Evolutionary conservation across 2,113 vertebrate species (phyloP).

Genomic region (Stigmatopora argus): DNA sequence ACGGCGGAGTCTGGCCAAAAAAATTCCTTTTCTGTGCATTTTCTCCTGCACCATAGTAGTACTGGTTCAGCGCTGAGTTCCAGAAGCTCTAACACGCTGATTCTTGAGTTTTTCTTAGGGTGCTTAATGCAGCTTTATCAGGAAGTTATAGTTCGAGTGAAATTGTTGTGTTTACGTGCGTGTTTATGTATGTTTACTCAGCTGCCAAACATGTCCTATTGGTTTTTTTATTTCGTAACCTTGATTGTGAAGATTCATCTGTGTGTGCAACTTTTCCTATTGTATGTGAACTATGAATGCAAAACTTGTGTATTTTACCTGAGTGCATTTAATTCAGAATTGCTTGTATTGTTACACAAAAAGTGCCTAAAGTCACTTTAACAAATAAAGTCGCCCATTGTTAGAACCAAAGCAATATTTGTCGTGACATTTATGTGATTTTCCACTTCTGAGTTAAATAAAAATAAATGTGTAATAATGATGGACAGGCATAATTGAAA

Average conservation of each 20-base stretch:
- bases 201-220: slow-evolving; percentile 2
- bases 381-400: slow-evolving; percentile 2
- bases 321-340: slow-evolving; percentile 13
- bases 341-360: slow-evolving; percentile 3
- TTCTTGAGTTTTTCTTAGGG: too few species aligned
- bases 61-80: too few species aligned
- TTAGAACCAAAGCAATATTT: slow-evolving; percentile 13
- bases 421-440: slow-evolving; percentile 27
- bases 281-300: neutral
- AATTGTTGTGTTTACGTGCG: too few species aligned
- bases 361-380: slow-evolving; percentile 5
- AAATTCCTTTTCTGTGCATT: too few species aligned
- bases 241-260: neutral
- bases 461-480: slow-evolving; percentile 38
- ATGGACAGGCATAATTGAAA: slow-evolving; percentile 32
- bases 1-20: too few species aligned
- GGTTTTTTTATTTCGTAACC: neutral
- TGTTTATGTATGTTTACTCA: neutral
- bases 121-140: too few species aligned
- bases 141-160: too few species aligned
- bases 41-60: too few species aligned
- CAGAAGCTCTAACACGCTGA: too few species aligned
- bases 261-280: neutral
- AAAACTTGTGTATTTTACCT: neutral
- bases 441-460: slow-evolving; percentile 17